Percentiles rank a stretch among this genome's conserved stretches.
Conservation (phyloP, 1,140 invertebrate species). For the Heliconius eleuchia region DNA sequence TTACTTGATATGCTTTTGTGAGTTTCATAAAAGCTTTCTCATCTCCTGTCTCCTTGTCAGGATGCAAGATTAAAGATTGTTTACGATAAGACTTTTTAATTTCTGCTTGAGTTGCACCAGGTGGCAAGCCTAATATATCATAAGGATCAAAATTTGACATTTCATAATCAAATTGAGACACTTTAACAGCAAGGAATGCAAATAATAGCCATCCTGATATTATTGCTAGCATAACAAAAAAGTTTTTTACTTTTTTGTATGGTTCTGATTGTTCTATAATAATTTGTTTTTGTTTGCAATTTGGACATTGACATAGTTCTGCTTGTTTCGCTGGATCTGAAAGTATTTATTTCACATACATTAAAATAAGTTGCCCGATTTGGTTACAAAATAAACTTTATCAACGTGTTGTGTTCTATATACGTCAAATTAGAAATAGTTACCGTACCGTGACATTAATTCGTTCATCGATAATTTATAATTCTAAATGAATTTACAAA, state of each 20-base stretch:
- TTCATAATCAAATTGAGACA: conserved; percentile 98
- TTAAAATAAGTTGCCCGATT: neutral
- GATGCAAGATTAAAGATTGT: conserved; percentile 96
- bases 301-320: conserved; percentile 92
- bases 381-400: conserved; percentile 13
- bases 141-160: conserved; percentile 99
- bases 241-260: conserved; percentile 91
- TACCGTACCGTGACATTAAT: conserved; percentile 33
- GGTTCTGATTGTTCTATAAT: conserved; percentile 92
- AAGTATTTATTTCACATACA: conserved; percentile 44
- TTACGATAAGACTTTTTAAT: conserved; percentile 98
- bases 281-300: conserved; percentile 92
- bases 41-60: conserved; percentile 98
- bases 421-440: conserved; percentile 12
- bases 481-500: neutral
- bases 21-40: conserved; percentile 98
- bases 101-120: conserved; percentile 91
- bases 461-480: neutral
- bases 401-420: conserved; percentile 13
- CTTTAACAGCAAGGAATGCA: conserved; percentile 95
- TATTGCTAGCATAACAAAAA: conserved; percentile 84
- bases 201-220: conserved; percentile 95
- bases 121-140: conserved; percentile 95
- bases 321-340: conserved; percentile 88
- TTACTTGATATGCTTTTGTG: conserved; percentile 94